Evolutionary conservation across 1,140 invertebrate genomes (phyloP).

Genomic region (Apocrypta bakeri): DNA sequence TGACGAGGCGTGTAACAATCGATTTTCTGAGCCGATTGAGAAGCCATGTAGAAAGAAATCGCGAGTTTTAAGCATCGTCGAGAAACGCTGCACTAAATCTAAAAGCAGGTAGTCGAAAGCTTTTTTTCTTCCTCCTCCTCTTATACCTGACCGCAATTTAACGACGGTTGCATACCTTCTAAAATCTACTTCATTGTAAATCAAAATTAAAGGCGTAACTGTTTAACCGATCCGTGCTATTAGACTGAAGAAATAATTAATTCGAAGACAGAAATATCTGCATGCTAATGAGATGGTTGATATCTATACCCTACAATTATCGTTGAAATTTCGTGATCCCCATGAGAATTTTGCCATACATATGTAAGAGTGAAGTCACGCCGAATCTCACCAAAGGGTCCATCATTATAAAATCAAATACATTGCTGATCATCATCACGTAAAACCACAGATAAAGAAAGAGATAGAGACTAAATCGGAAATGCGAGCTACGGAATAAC

Average conservation of each 20-base stretch:
- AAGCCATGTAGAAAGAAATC: neutral
- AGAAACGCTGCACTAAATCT: constrained; percentile 13
- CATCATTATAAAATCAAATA: neutral
- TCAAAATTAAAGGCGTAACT: constrained; percentile 28
- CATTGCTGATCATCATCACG: neutral
- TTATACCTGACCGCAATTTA: neutral
- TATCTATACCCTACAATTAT: neutral
- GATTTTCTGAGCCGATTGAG: neutral
- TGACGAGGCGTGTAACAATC: neutral
- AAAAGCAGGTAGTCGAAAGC: constrained; percentile 15
- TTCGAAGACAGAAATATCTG: constrained; percentile 10
- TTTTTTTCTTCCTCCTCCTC: neutral
- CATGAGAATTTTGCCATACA: neutral
- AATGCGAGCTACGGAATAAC: neutral
- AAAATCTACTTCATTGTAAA: constrained; percentile 26
- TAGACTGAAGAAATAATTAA: constrained; percentile 33
- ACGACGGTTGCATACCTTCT: constrained; percentile 8
- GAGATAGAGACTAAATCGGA: neutral
- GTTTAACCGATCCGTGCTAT: neutral
- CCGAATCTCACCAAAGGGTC: neutral
- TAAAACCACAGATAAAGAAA: too few relatives aligned
- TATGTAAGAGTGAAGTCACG: too few relatives aligned
- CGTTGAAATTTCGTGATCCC: neutral
- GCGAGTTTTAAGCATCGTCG: neutral
- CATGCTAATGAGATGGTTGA: neutral